A percentile compares a stretch with the other conserved stretches of the same genome.
phyloP scores from a whole-genome alignment of 2,113 vertebrate genomes.

The Brienomyrus brachyistius region DNA sequence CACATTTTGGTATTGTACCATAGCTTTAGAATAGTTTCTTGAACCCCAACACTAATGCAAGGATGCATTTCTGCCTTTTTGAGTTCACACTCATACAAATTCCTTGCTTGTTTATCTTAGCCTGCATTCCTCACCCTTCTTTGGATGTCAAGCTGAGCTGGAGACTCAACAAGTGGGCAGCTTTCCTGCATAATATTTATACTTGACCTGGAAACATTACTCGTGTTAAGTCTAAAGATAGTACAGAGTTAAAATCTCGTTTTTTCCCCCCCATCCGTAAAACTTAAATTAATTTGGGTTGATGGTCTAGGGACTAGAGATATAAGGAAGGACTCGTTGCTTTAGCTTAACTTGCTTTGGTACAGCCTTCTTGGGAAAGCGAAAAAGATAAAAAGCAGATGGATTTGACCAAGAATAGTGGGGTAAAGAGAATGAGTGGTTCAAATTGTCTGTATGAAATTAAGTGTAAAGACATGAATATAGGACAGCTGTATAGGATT shows the following conservation, averaged over 20 bases:
- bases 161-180: not conserved
- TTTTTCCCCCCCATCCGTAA: not conserved
- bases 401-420: too few relatives aligned
- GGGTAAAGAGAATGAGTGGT: too few relatives aligned
- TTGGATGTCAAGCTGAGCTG: not conserved
- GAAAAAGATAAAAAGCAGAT: too few relatives aligned
- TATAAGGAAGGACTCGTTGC: not conserved
- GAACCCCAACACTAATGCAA: not conserved
- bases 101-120: constrained; percentile 7
- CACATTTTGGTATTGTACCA: not conserved
- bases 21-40: not conserved
- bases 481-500: not conserved
- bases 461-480: not conserved
- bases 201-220: not conserved
- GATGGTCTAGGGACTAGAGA: not conserved
- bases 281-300: not conserved
- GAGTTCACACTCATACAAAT: not conserved
- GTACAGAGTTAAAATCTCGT: not conserved
- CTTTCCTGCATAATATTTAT: not conserved
- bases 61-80: not conserved
- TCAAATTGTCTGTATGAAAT: too few relatives aligned
- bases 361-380: not conserved
- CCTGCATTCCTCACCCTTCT: constrained; percentile 4
- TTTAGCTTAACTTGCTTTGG: not conserved
- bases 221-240: not conserved